phyloP scores from a whole-genome alignment of 92 coral and sea anemone genomes.

The Galaxea fascicularis region DNA sequence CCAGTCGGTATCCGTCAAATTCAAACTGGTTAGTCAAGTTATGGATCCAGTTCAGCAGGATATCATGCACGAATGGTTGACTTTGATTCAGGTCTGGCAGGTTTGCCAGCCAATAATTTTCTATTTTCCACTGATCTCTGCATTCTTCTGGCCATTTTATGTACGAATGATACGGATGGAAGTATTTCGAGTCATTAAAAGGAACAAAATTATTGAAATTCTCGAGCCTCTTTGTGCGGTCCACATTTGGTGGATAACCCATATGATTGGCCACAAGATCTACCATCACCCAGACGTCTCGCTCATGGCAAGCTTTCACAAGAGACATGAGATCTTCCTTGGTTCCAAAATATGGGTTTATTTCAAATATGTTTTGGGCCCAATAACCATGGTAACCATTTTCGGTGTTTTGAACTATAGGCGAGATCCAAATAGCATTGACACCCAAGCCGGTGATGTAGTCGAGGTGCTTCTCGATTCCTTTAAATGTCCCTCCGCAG shows the following conservation, averaged over 20 bases:
- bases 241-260: constrained; percentile 76
- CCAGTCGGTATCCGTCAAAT: constrained; percentile 83
- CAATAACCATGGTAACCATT: constrained; percentile 88
- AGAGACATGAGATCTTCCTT: constrained; percentile 71
- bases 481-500: constrained; percentile 85
- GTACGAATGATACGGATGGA: constrained; percentile 73
- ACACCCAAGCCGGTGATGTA: constrained; percentile 81
- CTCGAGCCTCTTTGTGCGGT: constrained; percentile 47
- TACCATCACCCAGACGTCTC: constrained; percentile 84
- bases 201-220: constrained; percentile 57
- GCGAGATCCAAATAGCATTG: constrained; percentile 88
- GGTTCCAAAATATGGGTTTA: constrained; percentile 79
- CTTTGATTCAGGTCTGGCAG: constrained; percentile 78
- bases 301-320: constrained; percentile 76
- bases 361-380: constrained; percentile 81
- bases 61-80: constrained; percentile 69
- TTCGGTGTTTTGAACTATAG: constrained; percentile 72
- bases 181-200: constrained; percentile 71
- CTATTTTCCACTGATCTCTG: constrained; percentile 68
- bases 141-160: constrained; percentile 86
- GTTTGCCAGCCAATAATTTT: constrained; percentile 76
- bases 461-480: constrained; percentile 73
- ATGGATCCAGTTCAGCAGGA: constrained; percentile 68
- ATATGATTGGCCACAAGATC: constrained; percentile 87
- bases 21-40: constrained; percentile 65